Base-by-base conservation (phyloP, 2,888 invertebrate genomes). In the Congeria kusceri region DNA sequence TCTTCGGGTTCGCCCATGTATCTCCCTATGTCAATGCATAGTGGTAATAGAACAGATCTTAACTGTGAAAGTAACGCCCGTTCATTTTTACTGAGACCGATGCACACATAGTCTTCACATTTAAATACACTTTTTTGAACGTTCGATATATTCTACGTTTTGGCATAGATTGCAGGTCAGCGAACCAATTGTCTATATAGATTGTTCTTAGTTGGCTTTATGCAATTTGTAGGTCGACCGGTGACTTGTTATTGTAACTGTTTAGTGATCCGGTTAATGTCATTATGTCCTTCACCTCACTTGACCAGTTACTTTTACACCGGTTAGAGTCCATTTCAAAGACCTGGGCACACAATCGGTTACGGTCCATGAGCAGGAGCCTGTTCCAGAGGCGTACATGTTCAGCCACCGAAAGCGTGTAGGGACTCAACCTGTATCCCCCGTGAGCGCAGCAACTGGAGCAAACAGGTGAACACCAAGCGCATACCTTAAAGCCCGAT, bases 321-420 rank as follows among this genome's bases (percentile, higher is more conserved):
- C 4, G 18, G 5, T 49, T 49, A 15, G 5, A 49, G 49, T 49
- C 49, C 4, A 49, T 49, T 49, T 49, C 49, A 49, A 49, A 49
- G n/a, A 49, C 49, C 49, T 49, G 4, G 7, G 49, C 49, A 20
- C 49, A 49, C 7, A 49, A 15, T 49, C 49, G 49, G 49, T 15
- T 15, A 49, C 49, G 7, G 49, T 49, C 49, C 15, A 49, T 49
- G 49, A 49, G 18, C 49, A 49, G n/a, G 49, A 49, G 49, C 20
- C 49, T 49, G 20, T 49, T 49, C 49, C 53, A 53, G 9, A 53
- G 53, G 20, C 53, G 18, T 53, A 53, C 53, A 20, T 53, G 18
- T 25, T 5, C 5, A 20, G 18, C 49, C 49, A 49, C 3, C 49
- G 53, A 25, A 23, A 53, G 18, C 53, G 5, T 3, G 53, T n/a